These are phyloP conservation scores for Amphipyra tragopoginis DNA, from an alignment of 2,888 invertebrate species.

Conservation along the genomic window DNA sequence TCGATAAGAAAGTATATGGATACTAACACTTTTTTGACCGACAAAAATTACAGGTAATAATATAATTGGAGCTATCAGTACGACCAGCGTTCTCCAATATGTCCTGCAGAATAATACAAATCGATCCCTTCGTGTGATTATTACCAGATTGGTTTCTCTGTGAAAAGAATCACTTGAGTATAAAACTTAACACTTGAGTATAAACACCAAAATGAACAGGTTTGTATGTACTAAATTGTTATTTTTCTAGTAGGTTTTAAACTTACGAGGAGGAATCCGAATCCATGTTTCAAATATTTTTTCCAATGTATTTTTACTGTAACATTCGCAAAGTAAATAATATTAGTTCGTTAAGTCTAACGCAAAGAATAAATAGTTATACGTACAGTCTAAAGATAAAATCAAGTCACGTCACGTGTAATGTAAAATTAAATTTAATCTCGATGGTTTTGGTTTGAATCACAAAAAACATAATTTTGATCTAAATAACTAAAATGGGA, in stretches of 20 bases:
- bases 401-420: too few species aligned
- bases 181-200: neutral
- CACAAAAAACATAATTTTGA: neutral
- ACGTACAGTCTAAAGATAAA: neutral
- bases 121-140: constrained; percentile 69
- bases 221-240: neutral
- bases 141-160: constrained; percentile 75
- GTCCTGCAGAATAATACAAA: constrained; percentile 68
- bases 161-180: constrained; percentile 38
- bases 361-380: too few species aligned
- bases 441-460: constrained; percentile 14
- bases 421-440: constrained; percentile 12
- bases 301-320: too few species aligned
- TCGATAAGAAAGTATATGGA: neutral
- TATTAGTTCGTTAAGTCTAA: neutral
- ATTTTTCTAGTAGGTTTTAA: neutral
- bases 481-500: neutral
- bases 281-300: constrained; percentile 59
- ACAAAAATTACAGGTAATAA: constrained; percentile 72
- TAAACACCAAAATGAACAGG: too few species aligned
- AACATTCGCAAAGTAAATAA: too few species aligned
- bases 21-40: constrained; percentile 70
- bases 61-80: constrained; percentile 70
- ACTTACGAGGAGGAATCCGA: constrained; percentile 64
- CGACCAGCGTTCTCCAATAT: constrained; percentile 72